A percentile compares a stretch with the other conserved stretches of the same genome.
phyloP scores from a whole-genome alignment of 2,113 vertebrate species.

The Anoplopoma fimbria region DNA sequence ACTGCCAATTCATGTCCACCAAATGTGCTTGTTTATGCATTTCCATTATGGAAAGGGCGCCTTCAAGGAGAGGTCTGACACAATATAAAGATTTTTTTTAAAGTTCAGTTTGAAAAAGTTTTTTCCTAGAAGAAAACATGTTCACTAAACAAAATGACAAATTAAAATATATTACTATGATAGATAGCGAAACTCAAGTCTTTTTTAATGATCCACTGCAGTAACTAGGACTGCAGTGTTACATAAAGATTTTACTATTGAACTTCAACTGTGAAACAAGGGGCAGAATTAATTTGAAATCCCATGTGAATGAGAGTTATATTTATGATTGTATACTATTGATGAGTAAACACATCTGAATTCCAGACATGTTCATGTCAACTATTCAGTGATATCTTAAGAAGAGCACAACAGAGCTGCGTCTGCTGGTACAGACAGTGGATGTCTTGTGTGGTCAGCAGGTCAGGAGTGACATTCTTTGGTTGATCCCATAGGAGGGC shows the following conservation, averaged over 20 bases:
- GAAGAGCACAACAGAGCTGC: slow-evolving; percentile 38
- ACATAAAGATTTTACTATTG: too few species aligned
- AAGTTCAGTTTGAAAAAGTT: not conserved
- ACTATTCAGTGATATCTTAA: slow-evolving; percentile 30
- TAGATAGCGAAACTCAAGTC: not conserved
- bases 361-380: slow-evolving; percentile 13
- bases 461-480: slow-evolving; percentile 68
- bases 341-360: slow-evolving; percentile 2
- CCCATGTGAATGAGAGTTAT: not conserved
- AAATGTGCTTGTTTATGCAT: not conserved
- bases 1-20: not conserved
- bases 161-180: not conserved
- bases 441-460: slow-evolving; percentile 56
- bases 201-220: not conserved
- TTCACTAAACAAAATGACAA: not conserved
- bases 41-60: not conserved
- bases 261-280: not conserved
- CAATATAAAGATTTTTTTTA: not conserved
- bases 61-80: not conserved
- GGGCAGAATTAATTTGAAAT: not conserved
- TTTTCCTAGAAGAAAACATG: not conserved
- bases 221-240: not conserved
- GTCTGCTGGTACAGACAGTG: slow-evolving; percentile 46
- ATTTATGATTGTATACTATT: not conserved
- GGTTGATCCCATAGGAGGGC: slow-evolving; percentile 48